Conservation (phyloP, 2,888 invertebrate species). For the Drosophila borborema region DNA sequence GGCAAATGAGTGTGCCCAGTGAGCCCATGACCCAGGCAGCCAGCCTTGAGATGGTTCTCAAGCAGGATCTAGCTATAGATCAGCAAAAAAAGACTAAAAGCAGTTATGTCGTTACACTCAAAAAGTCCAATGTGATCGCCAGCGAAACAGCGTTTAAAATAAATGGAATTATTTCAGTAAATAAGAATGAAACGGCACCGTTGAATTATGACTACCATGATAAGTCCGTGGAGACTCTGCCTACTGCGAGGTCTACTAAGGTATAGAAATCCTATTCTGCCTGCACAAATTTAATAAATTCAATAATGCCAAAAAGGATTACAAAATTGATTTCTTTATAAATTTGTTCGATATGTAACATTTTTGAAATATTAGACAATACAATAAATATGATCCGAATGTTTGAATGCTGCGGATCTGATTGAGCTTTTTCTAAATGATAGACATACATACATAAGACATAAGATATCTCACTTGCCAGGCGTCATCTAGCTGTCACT, state of each 20-base stretch:
- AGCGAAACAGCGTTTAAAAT: background rate
- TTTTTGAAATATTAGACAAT: background rate
- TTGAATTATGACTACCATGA: background rate
- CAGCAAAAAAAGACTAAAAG: background rate
- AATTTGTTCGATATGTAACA: background rate
- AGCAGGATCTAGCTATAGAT: background rate
- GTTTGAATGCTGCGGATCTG: background rate
- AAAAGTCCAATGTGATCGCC: background rate
- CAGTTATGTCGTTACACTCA: background rate
- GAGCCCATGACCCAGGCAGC: background rate
- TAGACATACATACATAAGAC: too few species aligned
- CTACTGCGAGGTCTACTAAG: background rate
- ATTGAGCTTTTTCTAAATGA: background rate
- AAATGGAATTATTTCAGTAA: background rate
- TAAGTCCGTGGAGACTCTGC: background rate
- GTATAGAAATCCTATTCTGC: background rate
- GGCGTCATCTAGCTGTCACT: background rate
- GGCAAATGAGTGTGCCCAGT: background rate
- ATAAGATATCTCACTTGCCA: background rate
- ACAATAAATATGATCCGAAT: background rate
- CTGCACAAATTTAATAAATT: background rate
- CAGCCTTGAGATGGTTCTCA: background rate
- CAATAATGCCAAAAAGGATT: background rate
- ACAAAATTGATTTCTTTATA: background rate
- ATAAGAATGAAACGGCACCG: background rate